A percentile compares a stretch with the other conserved stretches of the same genome.
Conservation (phyloP, 2,797 vertebrate genomes). For the Ctenopoma kingsleyae region DNA sequence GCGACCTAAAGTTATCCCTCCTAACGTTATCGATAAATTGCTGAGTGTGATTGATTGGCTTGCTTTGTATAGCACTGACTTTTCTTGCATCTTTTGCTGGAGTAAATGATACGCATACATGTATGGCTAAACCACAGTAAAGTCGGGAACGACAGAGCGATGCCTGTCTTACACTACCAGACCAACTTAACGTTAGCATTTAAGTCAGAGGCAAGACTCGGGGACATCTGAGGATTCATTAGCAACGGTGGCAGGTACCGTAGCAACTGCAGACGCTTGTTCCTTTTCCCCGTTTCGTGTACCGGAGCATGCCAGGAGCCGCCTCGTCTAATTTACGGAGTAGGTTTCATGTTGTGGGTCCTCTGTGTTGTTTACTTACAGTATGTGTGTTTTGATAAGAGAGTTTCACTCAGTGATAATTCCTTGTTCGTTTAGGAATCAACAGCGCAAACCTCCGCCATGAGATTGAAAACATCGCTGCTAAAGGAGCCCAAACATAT, state of each 20-base stretch:
- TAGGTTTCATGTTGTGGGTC: conserved; percentile 20
- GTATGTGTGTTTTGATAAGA: no score
- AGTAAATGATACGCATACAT: background rate
- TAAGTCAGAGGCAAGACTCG: conserved; percentile 17
- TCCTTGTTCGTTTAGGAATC: conserved; percentile 45
- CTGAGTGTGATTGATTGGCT: background rate
- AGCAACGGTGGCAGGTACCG: conserved; percentile 73
- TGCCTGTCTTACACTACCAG: conserved; percentile 27
- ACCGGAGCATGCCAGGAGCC: conserved; percentile 21
- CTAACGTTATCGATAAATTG: conserved; percentile 12
- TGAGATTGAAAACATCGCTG: conserved; percentile 95
- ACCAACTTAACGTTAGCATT: conserved; percentile 45
- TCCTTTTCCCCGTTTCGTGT: conserved; percentile 8
- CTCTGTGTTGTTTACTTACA: background rate
- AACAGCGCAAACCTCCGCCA: conserved; percentile 66
- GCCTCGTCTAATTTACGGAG: conserved; percentile 17
- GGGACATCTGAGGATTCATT: conserved; percentile 52
- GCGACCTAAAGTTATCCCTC: conserved; percentile 46
- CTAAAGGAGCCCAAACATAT: conserved; percentile 98
- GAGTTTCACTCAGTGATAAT: background rate
- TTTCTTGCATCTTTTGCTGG: background rate
- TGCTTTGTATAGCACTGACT: background rate
- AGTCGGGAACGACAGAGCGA: conserved; percentile 3
- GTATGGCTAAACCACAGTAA: background rate
- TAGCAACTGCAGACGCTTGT: conserved; percentile 77